These are phyloP conservation scores for Seira musarum DNA, from an alignment of 2,888 invertebrate species.

Conservation along the genomic window DNA sequence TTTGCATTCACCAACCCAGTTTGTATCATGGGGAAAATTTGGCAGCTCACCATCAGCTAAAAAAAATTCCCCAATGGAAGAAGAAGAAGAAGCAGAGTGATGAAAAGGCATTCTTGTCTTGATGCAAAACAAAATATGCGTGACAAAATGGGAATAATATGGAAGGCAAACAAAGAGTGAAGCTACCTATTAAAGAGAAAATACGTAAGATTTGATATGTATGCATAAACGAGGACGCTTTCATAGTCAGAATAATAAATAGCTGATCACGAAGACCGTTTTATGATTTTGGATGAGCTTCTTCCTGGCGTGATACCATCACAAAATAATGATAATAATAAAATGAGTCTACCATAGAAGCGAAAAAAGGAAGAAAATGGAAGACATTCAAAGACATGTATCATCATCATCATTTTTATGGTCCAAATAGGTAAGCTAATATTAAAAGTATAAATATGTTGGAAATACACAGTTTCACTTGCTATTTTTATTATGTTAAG, in stretches of 20 bases:
- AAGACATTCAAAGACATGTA: conserved; percentile 30
- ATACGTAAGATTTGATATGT: not conserved
- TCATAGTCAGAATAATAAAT: not conserved
- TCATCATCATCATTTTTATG: conserved; percentile 21
- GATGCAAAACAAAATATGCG: not conserved
- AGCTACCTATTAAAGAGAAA: not conserved
- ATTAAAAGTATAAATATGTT: too few species aligned
- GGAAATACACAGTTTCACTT: too few species aligned
- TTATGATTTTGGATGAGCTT: conserved; percentile 16
- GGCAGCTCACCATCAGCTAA: too few species aligned
- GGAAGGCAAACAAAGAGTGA: not conserved
- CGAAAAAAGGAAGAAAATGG: not conserved
- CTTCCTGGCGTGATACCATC: conserved; percentile 47
- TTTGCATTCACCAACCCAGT: not conserved
- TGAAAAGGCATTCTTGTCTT: not conserved
- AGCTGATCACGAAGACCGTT: not conserved
- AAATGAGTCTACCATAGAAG: not conserved
- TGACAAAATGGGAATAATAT: not conserved
- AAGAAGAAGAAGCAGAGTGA: too few species aligned
- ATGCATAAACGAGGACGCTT: not conserved
- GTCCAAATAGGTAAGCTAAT: conserved; percentile 29
- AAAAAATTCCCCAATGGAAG: not conserved
- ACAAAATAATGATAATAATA: conserved; percentile 26
- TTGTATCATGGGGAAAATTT: too few species aligned
- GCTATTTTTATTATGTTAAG: not conserved